These are phyloP conservation scores for Acleris holmiana DNA, from an alignment of 2,888 invertebrate genomes.

Conservation along the genomic window DNA sequence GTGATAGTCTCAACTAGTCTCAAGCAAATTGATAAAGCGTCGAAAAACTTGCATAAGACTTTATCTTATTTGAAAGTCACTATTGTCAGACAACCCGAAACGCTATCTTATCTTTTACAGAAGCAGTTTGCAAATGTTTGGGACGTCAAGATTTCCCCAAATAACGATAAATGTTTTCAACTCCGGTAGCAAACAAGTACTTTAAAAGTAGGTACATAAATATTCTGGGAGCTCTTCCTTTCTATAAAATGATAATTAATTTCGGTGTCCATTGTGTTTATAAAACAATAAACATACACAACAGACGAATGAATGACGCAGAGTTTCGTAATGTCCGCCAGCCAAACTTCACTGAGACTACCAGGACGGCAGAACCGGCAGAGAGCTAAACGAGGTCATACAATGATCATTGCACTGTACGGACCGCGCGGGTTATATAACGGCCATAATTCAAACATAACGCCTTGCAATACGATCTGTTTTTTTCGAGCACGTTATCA, in stretches of 20 bases:
- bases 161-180: conserved; percentile 11
- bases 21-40: not conserved
- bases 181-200: not conserved
- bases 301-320: conserved; percentile 7
- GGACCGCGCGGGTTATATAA: conserved; percentile 27
- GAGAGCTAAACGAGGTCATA: conserved; percentile 22
- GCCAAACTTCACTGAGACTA: conserved; percentile 29
- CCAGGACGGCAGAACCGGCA: conserved; percentile 25
- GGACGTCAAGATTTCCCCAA: conserved; percentile 5
- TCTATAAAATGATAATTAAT: conserved; percentile 12
- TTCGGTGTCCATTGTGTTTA: conserved; percentile 14
- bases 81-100: not conserved
- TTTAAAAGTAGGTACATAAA: not conserved
- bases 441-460: conserved; percentile 37
- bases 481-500: conserved; percentile 53
- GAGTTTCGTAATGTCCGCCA: conserved; percentile 23
- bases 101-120: conserved; percentile 17
- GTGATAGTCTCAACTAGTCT: not conserved
- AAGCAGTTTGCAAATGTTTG: conserved; percentile 7
- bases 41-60: not conserved
- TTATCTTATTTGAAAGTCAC: conserved; percentile 13
- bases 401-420: conserved; percentile 33
- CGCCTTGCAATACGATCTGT: conserved; percentile 41
- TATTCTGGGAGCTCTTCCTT: not conserved
- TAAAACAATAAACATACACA: not conserved